Evolutionary conservation across 2,797 vertebrate species (phyloP).

Genomic region (Luscinia megarhynchos): DNA sequence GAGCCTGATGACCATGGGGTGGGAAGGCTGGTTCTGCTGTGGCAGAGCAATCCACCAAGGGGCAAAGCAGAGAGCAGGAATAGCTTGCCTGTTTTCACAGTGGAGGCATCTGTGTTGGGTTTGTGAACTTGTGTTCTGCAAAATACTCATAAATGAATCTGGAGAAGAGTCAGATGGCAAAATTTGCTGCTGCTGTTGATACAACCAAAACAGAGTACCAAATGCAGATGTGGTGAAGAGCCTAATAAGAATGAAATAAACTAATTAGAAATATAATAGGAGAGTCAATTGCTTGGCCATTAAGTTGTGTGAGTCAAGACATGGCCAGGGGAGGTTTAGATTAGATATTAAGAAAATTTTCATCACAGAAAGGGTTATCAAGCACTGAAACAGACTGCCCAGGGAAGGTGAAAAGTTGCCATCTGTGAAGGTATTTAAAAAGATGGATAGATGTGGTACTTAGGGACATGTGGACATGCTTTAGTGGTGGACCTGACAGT

Average conservation of each 20-base stretch:
- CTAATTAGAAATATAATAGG: background rate
- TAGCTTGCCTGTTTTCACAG: background rate
- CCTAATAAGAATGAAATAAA: background rate
- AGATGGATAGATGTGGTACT: background rate
- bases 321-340: background rate
- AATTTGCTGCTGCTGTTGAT: background rate
- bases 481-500: background rate
- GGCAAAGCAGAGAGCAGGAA: background rate
- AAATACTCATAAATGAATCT: background rate
- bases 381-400: background rate
- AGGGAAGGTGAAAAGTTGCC: background rate
- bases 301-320: background rate
- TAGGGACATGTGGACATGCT: no score
- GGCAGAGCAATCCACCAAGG: background rate
- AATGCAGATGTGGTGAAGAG: background rate
- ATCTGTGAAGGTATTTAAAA: background rate
- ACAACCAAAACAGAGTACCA: background rate
- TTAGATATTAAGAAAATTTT: background rate
- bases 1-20: rapidly evolving
- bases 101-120: background rate
- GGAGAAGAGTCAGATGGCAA: background rate
- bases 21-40: background rate
- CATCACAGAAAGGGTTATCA: background rate
- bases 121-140: background rate
- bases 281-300: rapidly evolving